These are phyloP conservation scores for Zaprionus obscuricornis DNA, from an alignment of 2,888 invertebrate genomes.

Conservation along the genomic window DNA sequence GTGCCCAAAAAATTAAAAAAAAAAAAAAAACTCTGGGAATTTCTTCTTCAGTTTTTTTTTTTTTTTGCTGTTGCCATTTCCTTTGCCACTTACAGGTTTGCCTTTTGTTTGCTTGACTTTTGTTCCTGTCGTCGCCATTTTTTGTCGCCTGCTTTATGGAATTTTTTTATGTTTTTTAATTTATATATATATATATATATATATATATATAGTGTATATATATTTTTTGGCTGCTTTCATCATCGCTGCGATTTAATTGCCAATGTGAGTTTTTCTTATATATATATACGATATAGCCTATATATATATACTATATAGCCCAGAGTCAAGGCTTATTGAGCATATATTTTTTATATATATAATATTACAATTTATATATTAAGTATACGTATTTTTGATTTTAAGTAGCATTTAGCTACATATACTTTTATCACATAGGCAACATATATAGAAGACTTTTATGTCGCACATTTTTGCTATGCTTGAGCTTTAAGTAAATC, in stretches of 20 bases:
- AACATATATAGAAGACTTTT: no score
- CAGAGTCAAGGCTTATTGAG: no score
- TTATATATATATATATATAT: no score
- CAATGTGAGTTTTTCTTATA: not conserved
- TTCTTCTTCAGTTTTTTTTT: slow-evolving; percentile 7
- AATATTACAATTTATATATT: not conserved
- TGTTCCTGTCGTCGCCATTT: slow-evolving; percentile 13
- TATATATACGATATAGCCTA: no score
- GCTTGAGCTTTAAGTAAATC: slow-evolving; percentile 50
- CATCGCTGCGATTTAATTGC: slow-evolving; percentile 58
- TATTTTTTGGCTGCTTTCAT: slow-evolving; percentile 45
- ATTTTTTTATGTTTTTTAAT: slow-evolving; percentile 48
- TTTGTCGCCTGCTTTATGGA: slow-evolving; percentile 46
- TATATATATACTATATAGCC: no score
- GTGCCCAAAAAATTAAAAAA: slow-evolving; percentile 1
- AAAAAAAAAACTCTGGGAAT: not conserved
- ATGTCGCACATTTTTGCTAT: not conserved
- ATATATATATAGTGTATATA: no score
- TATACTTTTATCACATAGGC: no score
- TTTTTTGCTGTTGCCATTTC: no score
- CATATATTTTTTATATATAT: slow-evolving; percentile 10
- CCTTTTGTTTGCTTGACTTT: slow-evolving; percentile 37
- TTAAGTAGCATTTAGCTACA: no score
- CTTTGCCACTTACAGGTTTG: no score
- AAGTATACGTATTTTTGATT: no score